phyloP scores from a whole-genome alignment of 2,888 invertebrate species.

The Minunthozetes semirufus region DNA sequence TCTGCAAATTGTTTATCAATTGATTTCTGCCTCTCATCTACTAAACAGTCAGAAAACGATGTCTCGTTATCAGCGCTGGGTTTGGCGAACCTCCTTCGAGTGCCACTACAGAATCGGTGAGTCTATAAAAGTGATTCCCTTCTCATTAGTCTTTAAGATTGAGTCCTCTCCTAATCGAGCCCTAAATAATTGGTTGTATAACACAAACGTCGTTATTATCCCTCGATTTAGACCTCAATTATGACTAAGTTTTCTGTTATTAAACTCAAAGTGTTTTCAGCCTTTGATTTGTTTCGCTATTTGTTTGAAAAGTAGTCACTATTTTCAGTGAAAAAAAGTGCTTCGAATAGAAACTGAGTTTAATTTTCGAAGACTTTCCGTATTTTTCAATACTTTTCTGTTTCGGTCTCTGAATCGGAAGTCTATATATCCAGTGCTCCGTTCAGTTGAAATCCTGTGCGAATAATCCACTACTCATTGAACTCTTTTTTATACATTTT shows the following conservation, averaged over 20 bases:
- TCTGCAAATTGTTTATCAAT: neutral
- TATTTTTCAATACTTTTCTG: neutral
- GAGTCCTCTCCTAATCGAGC: too few relatives aligned
- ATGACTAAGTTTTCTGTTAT: neutral
- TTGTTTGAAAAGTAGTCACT: neutral
- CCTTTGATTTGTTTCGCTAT: neutral
- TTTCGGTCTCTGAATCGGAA: neutral
- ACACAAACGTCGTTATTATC: too few relatives aligned
- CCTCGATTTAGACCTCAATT: too few relatives aligned
- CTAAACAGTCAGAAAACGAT: slow-evolving; percentile 15
- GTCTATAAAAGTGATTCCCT: neutral
- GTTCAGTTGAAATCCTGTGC: neutral
- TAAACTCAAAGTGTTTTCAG: neutral
- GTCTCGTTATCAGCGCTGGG: slow-evolving; percentile 30
- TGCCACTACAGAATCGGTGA: slow-evolving; percentile 31
- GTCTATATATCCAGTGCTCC: neutral
- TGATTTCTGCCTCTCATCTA: neutral
- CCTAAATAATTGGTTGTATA: too few relatives aligned
- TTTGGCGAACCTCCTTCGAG: slow-evolving; percentile 30
- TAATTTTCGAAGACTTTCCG: too few relatives aligned
- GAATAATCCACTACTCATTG: neutral
- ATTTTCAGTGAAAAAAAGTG: too few relatives aligned
- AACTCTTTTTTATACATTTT: neutral
- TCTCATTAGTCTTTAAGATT: neutral
- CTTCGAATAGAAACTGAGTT: too few relatives aligned